phyloP scores from a whole-genome alignment of 2,797 vertebrate genomes.

The Eleutherodactylus coqui region DNA sequence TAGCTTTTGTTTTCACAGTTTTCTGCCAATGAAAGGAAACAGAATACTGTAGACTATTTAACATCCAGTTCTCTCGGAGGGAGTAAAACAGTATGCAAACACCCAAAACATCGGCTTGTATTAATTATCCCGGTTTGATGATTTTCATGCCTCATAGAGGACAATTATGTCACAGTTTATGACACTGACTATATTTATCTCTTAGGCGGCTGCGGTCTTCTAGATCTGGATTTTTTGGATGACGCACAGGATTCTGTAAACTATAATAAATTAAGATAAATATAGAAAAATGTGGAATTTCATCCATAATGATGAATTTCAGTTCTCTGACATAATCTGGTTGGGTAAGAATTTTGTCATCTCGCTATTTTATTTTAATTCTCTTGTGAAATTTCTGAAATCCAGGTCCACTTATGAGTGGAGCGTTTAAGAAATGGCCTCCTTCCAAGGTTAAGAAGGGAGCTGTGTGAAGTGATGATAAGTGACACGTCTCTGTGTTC shows the following conservation, averaged over 20 bases:
- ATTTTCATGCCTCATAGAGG: slow-evolving; percentile 22
- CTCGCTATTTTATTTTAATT: neutral
- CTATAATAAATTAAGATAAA: slow-evolving; percentile 46
- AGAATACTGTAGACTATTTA: neutral
- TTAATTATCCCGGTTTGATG: slow-evolving; percentile 30
- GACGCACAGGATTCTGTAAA: slow-evolving; percentile 40
- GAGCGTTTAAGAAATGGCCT: slow-evolving; percentile 29
- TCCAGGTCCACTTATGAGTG: neutral
- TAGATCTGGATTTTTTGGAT: slow-evolving; percentile 54
- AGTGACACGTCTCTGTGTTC: slow-evolving; percentile 20
- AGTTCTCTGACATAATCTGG: slow-evolving; percentile 44
- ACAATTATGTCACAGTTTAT: slow-evolving; percentile 55
- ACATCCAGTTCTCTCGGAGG: neutral
- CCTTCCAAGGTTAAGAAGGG: slow-evolving; percentile 9
- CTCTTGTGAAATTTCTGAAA: neutral
- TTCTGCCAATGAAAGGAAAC: neutral
- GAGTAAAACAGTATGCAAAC: neutral
- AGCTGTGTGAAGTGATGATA: neutral
- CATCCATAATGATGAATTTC: slow-evolving; percentile 20
- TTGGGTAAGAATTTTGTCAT: slow-evolving; percentile 20
- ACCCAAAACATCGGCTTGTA: slow-evolving; percentile 35
- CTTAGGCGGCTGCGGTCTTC: slow-evolving; percentile 37
- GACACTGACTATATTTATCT: slow-evolving; percentile 48
- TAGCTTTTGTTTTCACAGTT: neutral
- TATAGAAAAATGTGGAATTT: slow-evolving; percentile 47